A percentile compares a stretch with the other conserved stretches of the same genome.
Evolutionary conservation across 2,797 vertebrate genomes (phyloP).

Genomic region (Bovichtus diacanthus): DNA sequence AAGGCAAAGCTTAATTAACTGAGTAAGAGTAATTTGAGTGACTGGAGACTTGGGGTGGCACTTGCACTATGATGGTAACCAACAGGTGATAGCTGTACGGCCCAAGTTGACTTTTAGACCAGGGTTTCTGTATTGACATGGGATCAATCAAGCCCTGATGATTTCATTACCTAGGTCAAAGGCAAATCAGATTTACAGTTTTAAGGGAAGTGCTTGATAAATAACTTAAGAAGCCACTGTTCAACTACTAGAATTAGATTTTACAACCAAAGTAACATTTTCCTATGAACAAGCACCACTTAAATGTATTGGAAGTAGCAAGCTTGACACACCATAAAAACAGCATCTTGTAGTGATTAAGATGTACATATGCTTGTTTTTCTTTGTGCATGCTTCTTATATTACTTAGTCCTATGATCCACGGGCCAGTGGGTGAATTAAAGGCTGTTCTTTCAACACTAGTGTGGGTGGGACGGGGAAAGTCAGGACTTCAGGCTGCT

Average conservation of each 20-base stretch:
- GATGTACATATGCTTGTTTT: conserved; percentile 61
- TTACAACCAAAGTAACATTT: not conserved
- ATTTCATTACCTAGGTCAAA: conserved; percentile 63
- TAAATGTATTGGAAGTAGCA: not conserved
- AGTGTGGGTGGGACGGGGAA: conserved; percentile 72
- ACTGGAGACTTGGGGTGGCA: conserved; percentile 60
- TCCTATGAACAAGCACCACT: not conserved
- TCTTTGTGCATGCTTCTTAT: conserved; percentile 57
- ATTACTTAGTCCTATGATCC: conserved; percentile 56
- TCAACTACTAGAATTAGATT: conserved; percentile 4
- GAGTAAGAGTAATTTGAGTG: conserved; percentile 81
- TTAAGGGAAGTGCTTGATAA: conserved; percentile 14
- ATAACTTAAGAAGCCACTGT: conserved; percentile 12
- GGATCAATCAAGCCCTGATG: conserved; percentile 58
- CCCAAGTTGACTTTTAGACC: conserved; percentile 42
- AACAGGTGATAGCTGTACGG: conserved; percentile 79
- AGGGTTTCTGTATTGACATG: conserved; percentile 65
- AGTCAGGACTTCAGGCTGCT: conserved; percentile 78
- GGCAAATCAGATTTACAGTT: conserved; percentile 44
- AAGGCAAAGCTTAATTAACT: conserved; percentile 76
- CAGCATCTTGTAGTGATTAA: conserved; percentile 49
- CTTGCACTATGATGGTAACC: conserved; percentile 73
- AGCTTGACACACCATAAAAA: conserved; percentile 24
- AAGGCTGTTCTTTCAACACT: conserved; percentile 78
- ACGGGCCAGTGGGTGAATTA: conserved; percentile 69